Percentiles rank a stretch among this genome's conserved stretches.
Conservation (phyloP, 2,888 invertebrate species). For the Amphipoea oculea region DNA sequence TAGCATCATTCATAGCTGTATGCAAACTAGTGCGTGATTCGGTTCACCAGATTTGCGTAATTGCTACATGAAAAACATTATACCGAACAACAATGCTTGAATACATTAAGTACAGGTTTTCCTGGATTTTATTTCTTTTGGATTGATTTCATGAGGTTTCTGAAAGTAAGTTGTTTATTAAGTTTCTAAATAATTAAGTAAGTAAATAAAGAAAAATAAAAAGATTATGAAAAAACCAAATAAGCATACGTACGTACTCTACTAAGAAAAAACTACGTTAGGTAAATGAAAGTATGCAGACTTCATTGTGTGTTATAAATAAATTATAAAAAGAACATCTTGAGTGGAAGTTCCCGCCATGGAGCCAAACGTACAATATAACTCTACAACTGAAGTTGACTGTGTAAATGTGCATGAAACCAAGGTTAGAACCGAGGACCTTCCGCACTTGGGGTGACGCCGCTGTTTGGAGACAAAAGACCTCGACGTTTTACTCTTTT, state of each 20-base stretch:
- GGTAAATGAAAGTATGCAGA: slow-evolving; percentile 14
- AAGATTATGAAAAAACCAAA: slow-evolving; percentile 5
- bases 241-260: not conserved
- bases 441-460: slow-evolving; percentile 84
- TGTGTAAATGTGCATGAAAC: slow-evolving; percentile 68
- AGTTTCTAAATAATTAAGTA: not conserved
- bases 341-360: slow-evolving; percentile 37
- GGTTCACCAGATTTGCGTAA: slow-evolving; percentile 57
- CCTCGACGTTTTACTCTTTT: slow-evolving; percentile 82
- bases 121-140: slow-evolving; percentile 31
- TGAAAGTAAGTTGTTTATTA: slow-evolving; percentile 32
- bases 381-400: slow-evolving; percentile 63
- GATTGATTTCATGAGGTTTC: slow-evolving; percentile 14
- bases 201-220: not conserved
- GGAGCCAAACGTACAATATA: slow-evolving; percentile 53
- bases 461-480: slow-evolving; percentile 82
- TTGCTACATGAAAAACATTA: slow-evolving; percentile 29
- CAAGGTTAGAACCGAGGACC: slow-evolving; percentile 78
- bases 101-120: slow-evolving; percentile 46
- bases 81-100: slow-evolving; percentile 26
- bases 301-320: slow-evolving; percentile 18
- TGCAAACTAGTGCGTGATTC: slow-evolving; percentile 50
- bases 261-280: not conserved
- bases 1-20: slow-evolving; percentile 47
- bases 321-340: slow-evolving; percentile 14